Evolutionary conservation across 2,797 vertebrate genomes (phyloP).

Genomic region (Spondyliosoma cantharus): DNA sequence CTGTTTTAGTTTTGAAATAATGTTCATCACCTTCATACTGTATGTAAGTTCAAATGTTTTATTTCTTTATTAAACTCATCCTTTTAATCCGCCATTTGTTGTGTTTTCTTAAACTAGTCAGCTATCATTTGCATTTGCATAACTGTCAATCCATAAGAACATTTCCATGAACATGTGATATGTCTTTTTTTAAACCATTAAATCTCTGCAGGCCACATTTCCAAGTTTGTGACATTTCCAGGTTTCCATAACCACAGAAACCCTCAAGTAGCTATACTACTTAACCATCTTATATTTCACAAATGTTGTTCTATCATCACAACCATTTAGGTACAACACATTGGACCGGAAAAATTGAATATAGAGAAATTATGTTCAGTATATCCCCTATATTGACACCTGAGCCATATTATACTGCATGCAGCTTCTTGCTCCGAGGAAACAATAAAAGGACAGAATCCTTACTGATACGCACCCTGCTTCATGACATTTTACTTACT

Average conservation of each 20-base stretch:
- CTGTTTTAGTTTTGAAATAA: background rate
- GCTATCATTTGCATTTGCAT: background rate
- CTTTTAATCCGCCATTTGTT: background rate
- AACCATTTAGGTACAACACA: background rate
- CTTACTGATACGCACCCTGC: background rate
- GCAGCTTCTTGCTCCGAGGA: conserved; percentile 17
- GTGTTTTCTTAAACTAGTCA: background rate
- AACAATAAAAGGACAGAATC: conserved; percentile 6
- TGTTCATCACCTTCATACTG: no score
- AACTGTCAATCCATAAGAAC: background rate
- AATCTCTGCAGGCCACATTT: background rate
- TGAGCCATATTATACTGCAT: background rate
- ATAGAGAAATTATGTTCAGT: background rate
- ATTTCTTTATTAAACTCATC: background rate
- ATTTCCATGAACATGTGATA: background rate
- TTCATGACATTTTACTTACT: conserved; percentile 33
- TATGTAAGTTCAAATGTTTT: background rate
- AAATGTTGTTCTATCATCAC: no score
- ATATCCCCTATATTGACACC: background rate
- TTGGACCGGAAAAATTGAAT: background rate
- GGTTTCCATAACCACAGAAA: background rate
- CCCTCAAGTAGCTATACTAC: background rate
- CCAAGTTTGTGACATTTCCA: background rate
- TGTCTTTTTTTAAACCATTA: background rate
- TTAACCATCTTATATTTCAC: background rate